Evolutionary conservation across 1,140 invertebrate genomes (phyloP), one percentile per base, ranked within the genome.

Genomic region (Chelonus insularis): DNA sequence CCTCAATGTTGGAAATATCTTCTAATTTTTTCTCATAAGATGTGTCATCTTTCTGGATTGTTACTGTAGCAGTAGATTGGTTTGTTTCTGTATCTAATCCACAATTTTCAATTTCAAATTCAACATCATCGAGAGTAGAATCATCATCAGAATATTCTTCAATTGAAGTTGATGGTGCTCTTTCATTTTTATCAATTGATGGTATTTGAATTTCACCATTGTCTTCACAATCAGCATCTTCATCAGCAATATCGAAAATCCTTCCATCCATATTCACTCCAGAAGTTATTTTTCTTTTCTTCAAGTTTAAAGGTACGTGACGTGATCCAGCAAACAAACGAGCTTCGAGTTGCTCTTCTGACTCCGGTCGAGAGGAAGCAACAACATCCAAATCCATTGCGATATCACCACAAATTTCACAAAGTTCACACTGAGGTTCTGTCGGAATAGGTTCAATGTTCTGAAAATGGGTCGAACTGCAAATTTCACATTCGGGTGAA

Each of bases 401-500:
- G 0, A 71, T 64, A 43, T 80, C 77, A 1, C 73, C 77, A 52
- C 79, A 81, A 16, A 82, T 80, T 45, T 79, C 75, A 39, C 80
- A 82, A 1, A 77, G 50, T 18, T 78, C 75, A 51, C 71, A 75
- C 1, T 71, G 36, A 3, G 69, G 68, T 5, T 71, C 68, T 5
- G 60, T 67, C 0, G 63, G 32, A 8, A 18, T 45, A 0, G 60
- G 7, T 2, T 25, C 23, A 43, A 37, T 60, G 4, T 76, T 75
- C 1, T 63, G 72, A 0, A 78, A 32, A 39, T 78, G 76, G 57
- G 71, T 73, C 6, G 74, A 72, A 18, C 74, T 76, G 58, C 80
- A 82, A 11, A 82, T 79, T 32, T 80, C 79, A 58, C 80, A 82
- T 37, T 79, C 77, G 0, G 73, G 76, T 0, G 77, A 79, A 11